These are phyloP conservation scores for Microhierax caerulescens DNA, from an alignment of 2,797 vertebrate species.

Conservation along the genomic window DNA sequence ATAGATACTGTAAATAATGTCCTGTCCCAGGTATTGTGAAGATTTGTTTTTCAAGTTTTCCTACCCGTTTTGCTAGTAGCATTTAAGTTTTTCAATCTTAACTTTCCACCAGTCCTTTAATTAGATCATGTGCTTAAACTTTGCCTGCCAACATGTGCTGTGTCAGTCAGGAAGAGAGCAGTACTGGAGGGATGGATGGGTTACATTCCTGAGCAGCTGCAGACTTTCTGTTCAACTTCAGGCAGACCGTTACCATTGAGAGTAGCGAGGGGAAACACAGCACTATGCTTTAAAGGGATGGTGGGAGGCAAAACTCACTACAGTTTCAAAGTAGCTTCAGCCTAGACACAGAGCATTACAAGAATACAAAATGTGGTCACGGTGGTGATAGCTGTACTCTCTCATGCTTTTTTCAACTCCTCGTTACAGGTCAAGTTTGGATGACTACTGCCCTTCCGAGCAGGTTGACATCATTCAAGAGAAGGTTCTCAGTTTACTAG, in stretches of 20 bases:
- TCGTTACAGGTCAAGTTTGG: slow-evolving; percentile 88
- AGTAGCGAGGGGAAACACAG: background rate
- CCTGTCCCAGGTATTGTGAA: background rate
- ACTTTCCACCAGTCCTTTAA: background rate
- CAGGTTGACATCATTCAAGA: slow-evolving; percentile 91
- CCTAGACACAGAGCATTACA: background rate
- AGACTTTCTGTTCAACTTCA: background rate
- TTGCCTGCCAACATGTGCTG: background rate
- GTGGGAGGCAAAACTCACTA: background rate
- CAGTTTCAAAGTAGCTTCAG: background rate
- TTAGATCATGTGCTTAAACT: background rate
- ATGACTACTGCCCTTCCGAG: slow-evolving; percentile 92
- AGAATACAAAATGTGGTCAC: background rate
- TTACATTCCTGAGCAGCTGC: background rate
- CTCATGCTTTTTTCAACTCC: background rate
- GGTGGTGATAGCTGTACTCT: background rate
- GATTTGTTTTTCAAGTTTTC: background rate
- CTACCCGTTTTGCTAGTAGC: background rate
- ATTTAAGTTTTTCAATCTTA: background rate
- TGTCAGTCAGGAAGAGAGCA: background rate
- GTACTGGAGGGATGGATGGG: background rate
- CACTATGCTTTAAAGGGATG: fast-evolving
- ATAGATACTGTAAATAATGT: background rate
- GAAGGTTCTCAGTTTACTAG: slow-evolving; percentile 79
- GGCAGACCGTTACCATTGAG: background rate